Conservation (phyloP, 2,113 vertebrate species). For the Equus quagga region DNA sequence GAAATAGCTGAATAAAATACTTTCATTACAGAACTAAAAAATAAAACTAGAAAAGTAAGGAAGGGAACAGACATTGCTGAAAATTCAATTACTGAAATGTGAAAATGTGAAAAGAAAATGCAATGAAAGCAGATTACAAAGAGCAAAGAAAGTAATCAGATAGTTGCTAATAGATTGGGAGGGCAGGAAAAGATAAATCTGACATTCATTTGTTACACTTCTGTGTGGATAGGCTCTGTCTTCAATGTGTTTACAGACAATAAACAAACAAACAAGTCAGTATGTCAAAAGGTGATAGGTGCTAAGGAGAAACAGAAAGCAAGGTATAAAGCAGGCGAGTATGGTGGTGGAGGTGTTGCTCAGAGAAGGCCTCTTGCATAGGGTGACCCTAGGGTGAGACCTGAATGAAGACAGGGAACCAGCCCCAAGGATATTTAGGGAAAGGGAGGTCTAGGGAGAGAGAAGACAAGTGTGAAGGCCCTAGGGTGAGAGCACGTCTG, state of each 20-base stretch:
- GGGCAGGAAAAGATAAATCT: neutral
- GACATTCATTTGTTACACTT: neutral
- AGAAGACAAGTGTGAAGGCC: neutral
- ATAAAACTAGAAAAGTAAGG: constrained; percentile 48
- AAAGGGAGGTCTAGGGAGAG: neutral
- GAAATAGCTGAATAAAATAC: constrained; percentile 48
- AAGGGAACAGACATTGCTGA: neutral
- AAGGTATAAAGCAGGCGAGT: neutral
- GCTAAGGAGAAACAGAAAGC: neutral
- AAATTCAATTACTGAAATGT: constrained; percentile 64
- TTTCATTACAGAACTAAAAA: constrained; percentile 61
- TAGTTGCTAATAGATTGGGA: neutral
- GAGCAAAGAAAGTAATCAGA: neutral
- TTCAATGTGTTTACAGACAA: neutral
- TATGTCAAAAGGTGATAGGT: neutral
- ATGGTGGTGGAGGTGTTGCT: neutral
- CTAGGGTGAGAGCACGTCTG: neutral
- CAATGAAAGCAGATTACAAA: neutral
- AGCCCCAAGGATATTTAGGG: neutral
- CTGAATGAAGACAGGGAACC: neutral
- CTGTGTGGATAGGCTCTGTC: neutral
- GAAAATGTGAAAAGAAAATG: constrained; percentile 32
- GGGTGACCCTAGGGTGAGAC: neutral
- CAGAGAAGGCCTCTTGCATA: neutral
- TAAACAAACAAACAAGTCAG: neutral